A percentile compares a stretch with the other conserved stretches of the same genome.
Conservation (phyloP, 2,113 vertebrate species). For the Cichladusa arquata region DNA sequence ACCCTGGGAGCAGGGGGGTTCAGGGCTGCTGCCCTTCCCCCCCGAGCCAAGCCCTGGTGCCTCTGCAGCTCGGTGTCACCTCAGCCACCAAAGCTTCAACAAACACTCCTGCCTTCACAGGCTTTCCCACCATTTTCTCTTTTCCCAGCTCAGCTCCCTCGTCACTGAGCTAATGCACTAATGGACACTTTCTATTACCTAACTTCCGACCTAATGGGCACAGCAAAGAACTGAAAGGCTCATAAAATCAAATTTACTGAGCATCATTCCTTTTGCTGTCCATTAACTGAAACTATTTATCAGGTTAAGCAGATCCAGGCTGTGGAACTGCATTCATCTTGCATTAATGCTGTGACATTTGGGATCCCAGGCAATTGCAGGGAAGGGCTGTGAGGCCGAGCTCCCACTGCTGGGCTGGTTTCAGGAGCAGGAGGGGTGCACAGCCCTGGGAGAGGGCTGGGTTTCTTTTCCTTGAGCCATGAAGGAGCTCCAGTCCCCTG, state of each 20-base stretch:
- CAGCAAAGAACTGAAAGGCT: conserved; percentile 53
- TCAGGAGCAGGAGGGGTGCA: neutral
- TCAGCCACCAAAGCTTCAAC: neutral
- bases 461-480: rapidly evolving
- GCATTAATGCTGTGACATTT: neutral
- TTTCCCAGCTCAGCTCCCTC: neutral
- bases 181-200: conserved; percentile 45
- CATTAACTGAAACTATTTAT: conserved; percentile 53
- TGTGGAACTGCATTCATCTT: neutral
- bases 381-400: neutral
- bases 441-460: too few relatives aligned
- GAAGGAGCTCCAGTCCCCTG: too few relatives aligned
- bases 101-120: neutral
- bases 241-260: conserved; percentile 62
- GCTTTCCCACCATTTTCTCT: neutral
- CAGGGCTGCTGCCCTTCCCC: rapidly evolving
- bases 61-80: neutral
- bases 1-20: neutral
- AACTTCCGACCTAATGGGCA: conserved; percentile 49
- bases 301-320: conserved; percentile 18
- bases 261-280: conserved; percentile 18
- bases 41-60: rapidly evolving
- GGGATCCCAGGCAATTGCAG: neutral
- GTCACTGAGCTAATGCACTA: conserved; percentile 58
- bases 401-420: rapidly evolving